Conservation (phyloP, 2,113 vertebrate species). For the Balaenoptera acutorostrata region DNA sequence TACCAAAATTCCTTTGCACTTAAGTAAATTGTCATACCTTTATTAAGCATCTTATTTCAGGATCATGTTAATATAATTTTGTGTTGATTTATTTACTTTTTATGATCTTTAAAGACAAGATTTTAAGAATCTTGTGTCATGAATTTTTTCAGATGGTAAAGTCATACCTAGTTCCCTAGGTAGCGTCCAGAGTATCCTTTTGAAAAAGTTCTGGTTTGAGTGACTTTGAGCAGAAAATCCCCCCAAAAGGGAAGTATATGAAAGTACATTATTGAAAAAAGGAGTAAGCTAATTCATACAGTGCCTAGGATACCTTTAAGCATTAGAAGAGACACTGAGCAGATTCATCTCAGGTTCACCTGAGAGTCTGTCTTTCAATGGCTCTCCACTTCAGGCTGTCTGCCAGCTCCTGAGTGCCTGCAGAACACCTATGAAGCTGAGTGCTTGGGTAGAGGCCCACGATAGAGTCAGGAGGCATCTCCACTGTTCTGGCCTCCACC, state of each 20-base stretch:
- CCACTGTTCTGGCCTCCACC: too few relatives aligned
- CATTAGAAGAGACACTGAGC: background rate
- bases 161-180: background rate
- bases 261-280: background rate
- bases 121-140: background rate
- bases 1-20: background rate
- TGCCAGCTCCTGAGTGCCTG: background rate
- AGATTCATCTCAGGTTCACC: background rate
- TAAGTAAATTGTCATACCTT: background rate
- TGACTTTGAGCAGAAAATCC: background rate
- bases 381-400: background rate
- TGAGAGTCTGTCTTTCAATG: fast-evolving
- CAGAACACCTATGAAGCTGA: background rate
- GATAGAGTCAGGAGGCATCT: background rate
- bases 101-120: background rate
- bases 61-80: background rate
- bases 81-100: background rate
- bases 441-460: background rate
- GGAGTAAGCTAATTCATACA: background rate
- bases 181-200: background rate
- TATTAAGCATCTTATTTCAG: background rate
- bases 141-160: background rate
- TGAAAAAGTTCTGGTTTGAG: background rate
- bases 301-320: background rate
- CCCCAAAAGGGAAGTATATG: background rate